Evolutionary conservation across 1,140 invertebrate species (phyloP), one percentile per base, ranked within the genome.

Genomic region (Lepeophtheirus salmonis): DNA sequence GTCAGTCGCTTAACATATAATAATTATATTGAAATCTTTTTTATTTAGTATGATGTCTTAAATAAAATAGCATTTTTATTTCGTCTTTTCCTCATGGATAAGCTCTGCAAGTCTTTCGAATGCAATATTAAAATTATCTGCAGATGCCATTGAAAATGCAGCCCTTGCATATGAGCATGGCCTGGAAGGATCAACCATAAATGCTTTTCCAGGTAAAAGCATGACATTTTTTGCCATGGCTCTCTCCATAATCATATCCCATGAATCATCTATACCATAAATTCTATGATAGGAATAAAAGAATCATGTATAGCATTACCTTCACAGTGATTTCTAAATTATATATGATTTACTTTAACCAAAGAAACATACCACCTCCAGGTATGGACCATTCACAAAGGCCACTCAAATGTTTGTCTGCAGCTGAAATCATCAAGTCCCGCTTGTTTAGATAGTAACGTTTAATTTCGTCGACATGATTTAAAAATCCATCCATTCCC

Each of bases 321-420:
- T n/a, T n/a, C n/a, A n/a, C n/a, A n/a, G n/a, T n/a, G n/a, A n/a
- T n/a, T n/a, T n/a, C n/a, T n/a, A n/a, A n/a, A n/a, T n/a, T n/a
- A n/a, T n/a, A n/a, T n/a, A n/a, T n/a, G n/a, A n/a, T n/a, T 41
- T 41, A 41, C 61, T 79, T 78, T 12, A 86, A 74, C 84, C 84
- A 87, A 12, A 85, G 71, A 70, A 85, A 86, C 74, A 87, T 80
- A 1, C 84, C 84, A 14, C 79, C 83, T 1, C 69, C 68, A 0
- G 84, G 83, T 25, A 75, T 65, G 3, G 70, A 66, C 77, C 83
- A 85, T 48, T 82, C 78, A 2, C 76, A 82, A 1, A 85, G 68
- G 26, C 76, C 78, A 66, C 63, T 70, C 10, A 85, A 70, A 67
- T 82, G 77, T 66, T 77, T 77, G 52, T 79, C 72, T 56, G 80